Conservation (phyloP, 2,888 invertebrate species). For the Sphaerophoria rueppellii region DNA sequence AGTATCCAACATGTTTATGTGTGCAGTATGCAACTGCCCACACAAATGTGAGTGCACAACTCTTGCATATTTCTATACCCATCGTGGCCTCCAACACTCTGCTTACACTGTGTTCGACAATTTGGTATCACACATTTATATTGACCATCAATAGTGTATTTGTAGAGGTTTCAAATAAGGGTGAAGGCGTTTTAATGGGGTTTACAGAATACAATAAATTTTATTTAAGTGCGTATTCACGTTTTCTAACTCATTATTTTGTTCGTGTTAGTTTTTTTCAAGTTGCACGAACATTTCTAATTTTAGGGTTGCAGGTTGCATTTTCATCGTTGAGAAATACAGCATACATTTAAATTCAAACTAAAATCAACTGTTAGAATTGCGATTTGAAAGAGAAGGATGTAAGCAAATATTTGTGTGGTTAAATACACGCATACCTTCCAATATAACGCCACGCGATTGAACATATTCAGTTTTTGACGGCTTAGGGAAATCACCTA, state of each 20-base stretch:
- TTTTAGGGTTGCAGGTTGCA: background rate
- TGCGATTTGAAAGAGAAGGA: too few relatives aligned
- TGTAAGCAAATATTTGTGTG: too few relatives aligned
- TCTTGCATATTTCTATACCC: slow-evolving; percentile 19
- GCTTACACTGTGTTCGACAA: background rate
- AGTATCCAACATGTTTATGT: too few relatives aligned
- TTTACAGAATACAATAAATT: background rate
- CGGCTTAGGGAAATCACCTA: too few relatives aligned
- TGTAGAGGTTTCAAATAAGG: slow-evolving; percentile 32
- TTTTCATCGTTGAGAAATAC: background rate
- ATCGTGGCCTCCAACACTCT: background rate
- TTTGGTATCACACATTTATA: background rate
- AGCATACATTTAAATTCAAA: background rate
- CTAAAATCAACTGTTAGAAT: too few relatives aligned
- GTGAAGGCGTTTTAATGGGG: slow-evolving; percentile 38
- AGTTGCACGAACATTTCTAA: slow-evolving; percentile 43
- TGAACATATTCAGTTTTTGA: too few relatives aligned
- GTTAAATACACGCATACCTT: too few relatives aligned
- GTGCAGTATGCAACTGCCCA: slow-evolving; percentile 6
- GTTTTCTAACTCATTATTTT: background rate
- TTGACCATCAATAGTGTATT: slow-evolving; percentile 4
- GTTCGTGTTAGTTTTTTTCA: slow-evolving; percentile 35
- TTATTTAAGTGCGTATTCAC: too few relatives aligned
- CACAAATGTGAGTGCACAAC: slow-evolving; percentile 31
- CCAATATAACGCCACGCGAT: too few relatives aligned